These are phyloP conservation scores for Ptychochromis oligacanthus DNA, from an alignment of 2,113 vertebrate genomes.

Conservation along the genomic window DNA sequence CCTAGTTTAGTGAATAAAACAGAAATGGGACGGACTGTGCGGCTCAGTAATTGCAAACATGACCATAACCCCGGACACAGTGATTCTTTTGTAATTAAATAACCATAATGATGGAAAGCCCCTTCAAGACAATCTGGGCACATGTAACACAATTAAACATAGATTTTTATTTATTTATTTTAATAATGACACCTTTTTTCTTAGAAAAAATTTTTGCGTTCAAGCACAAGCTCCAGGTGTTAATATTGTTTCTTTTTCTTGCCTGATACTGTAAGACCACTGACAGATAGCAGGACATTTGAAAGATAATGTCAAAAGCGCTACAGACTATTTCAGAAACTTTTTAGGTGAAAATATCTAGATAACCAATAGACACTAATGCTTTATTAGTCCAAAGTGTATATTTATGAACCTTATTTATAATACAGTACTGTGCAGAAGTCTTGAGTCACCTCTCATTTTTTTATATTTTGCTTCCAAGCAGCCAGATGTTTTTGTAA, in stretches of 20 bases:
- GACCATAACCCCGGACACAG: neutral
- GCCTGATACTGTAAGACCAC: neutral
- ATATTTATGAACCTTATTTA: neutral
- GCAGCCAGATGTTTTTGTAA: neutral
- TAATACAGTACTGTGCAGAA: neutral
- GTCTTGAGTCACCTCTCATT: neutral
- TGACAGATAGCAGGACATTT: no score
- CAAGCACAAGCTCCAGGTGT: neutral
- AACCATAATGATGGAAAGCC: conserved; percentile 31
- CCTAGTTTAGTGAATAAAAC: no score
- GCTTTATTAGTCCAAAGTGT: neutral
- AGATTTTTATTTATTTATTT: neutral
- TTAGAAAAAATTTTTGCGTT: neutral
- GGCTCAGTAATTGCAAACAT: no score
- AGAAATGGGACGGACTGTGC: no score
- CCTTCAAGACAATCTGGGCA: conserved; percentile 9
- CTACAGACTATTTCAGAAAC: neutral
- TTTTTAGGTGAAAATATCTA: neutral
- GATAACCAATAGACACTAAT: neutral
- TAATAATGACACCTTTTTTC: neutral
- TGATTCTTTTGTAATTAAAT: conserved; percentile 32
- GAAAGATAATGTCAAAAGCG: neutral
- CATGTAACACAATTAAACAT: conserved; percentile 20
- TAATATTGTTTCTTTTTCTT: neutral
- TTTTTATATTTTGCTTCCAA: neutral